phyloP scores from a whole-genome alignment of 2,113 vertebrate genomes.

The Rhodinocichla rosea region DNA sequence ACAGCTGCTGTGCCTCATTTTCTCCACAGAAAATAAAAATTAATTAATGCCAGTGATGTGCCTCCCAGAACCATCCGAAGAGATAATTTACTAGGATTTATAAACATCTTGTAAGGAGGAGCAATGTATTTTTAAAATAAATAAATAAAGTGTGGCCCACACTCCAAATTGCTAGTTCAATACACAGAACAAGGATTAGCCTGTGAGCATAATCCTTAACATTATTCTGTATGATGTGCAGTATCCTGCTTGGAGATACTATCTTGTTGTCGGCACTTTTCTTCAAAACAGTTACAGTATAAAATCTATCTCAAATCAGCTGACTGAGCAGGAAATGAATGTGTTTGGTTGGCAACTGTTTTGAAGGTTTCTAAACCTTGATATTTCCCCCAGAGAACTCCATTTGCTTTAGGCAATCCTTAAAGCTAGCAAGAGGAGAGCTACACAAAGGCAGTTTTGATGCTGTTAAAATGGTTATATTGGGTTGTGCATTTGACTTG shows the following conservation, averaged over 20 bases:
- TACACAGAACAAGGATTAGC: not conserved
- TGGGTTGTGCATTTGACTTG: not conserved
- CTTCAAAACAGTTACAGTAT: not conserved
- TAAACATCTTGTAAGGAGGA: not conserved
- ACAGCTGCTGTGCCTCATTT: not conserved
- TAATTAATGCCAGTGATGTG: not conserved
- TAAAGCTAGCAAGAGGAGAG: not conserved
- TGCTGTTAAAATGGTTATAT: not conserved
- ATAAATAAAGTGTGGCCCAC: not conserved
- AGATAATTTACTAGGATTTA: not conserved
- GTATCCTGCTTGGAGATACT: not conserved
- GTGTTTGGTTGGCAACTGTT: not conserved
- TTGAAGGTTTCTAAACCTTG: not conserved
- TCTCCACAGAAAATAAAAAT: not conserved
- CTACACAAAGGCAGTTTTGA: not conserved
- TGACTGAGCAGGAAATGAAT: not conserved
- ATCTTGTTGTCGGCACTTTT: not conserved
- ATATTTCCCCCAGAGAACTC: not conserved
- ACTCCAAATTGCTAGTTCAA: not conserved
- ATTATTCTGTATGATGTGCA: not conserved
- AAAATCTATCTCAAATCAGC: not conserved
- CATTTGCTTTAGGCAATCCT: not conserved
- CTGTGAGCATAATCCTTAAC: not conserved
- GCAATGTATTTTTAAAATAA: not conserved
- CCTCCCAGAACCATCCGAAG: not conserved